phyloP scores from a whole-genome alignment of 2,113 vertebrate species.

The Cottus gobio region DNA sequence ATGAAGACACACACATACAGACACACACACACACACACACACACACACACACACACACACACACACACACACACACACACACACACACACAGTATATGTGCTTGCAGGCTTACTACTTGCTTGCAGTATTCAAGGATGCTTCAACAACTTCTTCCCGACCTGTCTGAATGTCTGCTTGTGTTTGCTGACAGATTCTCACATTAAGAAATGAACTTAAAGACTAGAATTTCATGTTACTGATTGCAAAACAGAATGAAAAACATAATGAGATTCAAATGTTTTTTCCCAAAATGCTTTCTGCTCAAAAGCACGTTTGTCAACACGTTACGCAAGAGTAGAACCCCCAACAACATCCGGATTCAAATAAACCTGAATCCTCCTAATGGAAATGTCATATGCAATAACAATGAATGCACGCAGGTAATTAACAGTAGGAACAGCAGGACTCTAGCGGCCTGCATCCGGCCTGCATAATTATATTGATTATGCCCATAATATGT shows the following conservation, averaged over 20 bases:
- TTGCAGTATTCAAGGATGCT: not conserved
- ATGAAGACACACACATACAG: not conserved
- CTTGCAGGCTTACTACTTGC: not conserved
- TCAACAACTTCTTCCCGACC: not conserved
- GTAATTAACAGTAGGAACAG: not conserved
- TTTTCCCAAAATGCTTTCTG: not conserved
- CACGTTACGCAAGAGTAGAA: not conserved
- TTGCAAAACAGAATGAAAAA: not conserved
- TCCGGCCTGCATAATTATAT: no score
- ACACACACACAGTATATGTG: not conserved
- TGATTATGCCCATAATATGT: no score
- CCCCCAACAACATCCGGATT: not conserved
- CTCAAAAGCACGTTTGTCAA: not conserved
- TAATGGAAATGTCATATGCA: not conserved
- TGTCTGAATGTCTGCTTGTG: not conserved
- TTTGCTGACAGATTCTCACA: not conserved
- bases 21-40: not conserved
- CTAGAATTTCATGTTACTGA: not conserved
- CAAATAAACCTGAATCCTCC: not conserved
- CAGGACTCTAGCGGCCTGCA: no score
- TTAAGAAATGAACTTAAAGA: not conserved
- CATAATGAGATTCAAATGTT: not conserved
- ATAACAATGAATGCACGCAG: not conserved
- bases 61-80: not conserved
- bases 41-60: not conserved